These are phyloP conservation scores for Trachemys scripta DNA, from an alignment of 2,113 vertebrate species.

Conservation along the genomic window DNA sequence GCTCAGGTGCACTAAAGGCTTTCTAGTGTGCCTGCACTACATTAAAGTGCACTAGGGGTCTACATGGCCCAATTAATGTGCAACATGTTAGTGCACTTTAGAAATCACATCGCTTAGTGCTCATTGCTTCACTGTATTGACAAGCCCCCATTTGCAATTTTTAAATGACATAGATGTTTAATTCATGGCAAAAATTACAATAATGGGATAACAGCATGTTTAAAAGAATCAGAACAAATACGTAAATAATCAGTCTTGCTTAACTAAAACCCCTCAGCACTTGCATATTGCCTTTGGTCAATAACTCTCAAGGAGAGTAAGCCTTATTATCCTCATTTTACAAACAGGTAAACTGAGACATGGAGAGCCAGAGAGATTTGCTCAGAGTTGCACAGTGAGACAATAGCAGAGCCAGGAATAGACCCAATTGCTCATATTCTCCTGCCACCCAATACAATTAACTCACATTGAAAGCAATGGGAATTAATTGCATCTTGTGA, in stretches of 20 bases:
- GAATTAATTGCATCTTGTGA: slow-evolving; percentile 1
- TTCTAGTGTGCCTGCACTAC: neutral
- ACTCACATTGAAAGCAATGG: neutral
- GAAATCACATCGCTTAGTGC: neutral
- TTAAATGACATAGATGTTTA: neutral
- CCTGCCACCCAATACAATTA: neutral
- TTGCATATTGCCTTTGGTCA: neutral
- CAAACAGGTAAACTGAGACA: neutral
- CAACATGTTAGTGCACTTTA: neutral
- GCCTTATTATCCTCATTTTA: neutral
- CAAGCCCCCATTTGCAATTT: neutral
- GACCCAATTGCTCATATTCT: neutral
- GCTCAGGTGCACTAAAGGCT: neutral
- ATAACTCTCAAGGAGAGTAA: neutral
- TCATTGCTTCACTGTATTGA: neutral
- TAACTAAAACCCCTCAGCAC: neutral
- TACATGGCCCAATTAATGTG: neutral
- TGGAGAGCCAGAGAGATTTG: neutral
- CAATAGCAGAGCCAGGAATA: neutral
- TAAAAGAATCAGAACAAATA: neutral
- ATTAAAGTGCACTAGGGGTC: neutral
- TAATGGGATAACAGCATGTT: neutral
- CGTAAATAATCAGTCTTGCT: neutral
- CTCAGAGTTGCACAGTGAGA: neutral
- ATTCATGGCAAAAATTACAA: neutral